Base-by-base conservation (phyloP, 2,888 invertebrate species). In the Caenorhabditis sinica region DNA sequence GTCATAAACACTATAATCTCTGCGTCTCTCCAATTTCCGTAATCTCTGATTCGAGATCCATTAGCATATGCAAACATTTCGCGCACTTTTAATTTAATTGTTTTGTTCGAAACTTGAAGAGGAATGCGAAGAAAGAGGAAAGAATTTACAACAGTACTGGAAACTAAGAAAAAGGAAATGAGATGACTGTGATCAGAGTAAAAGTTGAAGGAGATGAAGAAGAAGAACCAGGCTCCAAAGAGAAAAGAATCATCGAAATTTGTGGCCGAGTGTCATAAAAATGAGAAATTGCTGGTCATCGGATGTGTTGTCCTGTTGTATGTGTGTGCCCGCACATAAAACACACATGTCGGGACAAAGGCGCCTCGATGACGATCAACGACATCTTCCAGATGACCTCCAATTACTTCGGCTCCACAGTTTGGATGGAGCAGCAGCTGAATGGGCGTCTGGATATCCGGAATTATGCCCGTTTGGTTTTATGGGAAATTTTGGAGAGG, bases 211-310 rank as follows among this genome's bases (percentile, higher is more conserved):
- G 53, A 23, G 1, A 45, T 25, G n/a, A 15, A 25, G 17, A 25
- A 28, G 40, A 74, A 53, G 63, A n/a, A 63, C 36, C 28, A 20
- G 15, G 49, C 72, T 30, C 45, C 17, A 49, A 72, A 45, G 56
- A 28, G n/a, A 30, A 25, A 66, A 30, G 75, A 77, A 77, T 77
- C 77, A 79, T 79, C 72, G 79, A 79, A 79, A 72, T 79, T 79
- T 79, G 79, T 79, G 79, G 63, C 79, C 79, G 79, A 51, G 65
- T 79, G 79, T 72, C 79, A 79, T 79, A 79, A 79, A 79, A 79
- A 79, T 79, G 79, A 79, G 79, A 65, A 79, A 79, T 79, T 79
- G 79, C 71, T 79, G 79, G 79, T 79, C 79, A 79, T 79, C 72
- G 60, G 28, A 17, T 40, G 76, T 40, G 56, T 36, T 43, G 74